Base-by-base conservation (phyloP, 2,797 vertebrate genomes). In the Mormyrops attenuatus region DNA sequence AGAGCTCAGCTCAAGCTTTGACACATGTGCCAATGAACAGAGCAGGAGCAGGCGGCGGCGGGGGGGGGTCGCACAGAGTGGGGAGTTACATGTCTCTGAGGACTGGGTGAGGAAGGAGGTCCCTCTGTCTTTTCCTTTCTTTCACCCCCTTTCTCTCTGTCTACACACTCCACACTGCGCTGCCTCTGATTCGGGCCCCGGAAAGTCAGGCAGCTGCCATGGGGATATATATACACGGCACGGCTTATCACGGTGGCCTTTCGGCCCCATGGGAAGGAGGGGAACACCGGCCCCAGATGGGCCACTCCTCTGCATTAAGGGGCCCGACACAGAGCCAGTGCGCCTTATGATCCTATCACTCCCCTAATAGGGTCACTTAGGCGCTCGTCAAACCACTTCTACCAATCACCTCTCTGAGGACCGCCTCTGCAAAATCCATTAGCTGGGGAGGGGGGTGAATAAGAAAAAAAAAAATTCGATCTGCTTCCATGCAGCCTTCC, bases 1-100 rank as follows among this genome's bases (percentile, higher is more conserved):
- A 95, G 94, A 95, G 91, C 93, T 94, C 93, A 92, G 92, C 93
- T 94, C 95, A 94, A 95, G 95, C 93, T 94, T 93, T 91, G 93
- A 96, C 95, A 95, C 93, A 94, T 95, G 95, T 86, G 85, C 89
- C 55, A 77, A 84, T 77, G 88, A 63, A 17, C 57, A 84, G 82
- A 9, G 49, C 80, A 66, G 30, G 47, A 52, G 52, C 11, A 0
- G 8, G 66, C 77, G 57, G 0, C 0, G 73, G 11, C 26, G 88
- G 92, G 73, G 30, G 69, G 52, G 63, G 17, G 41, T 30, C 5
- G 85, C 84, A 20, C 53, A 50, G 73, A 89, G 89, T 88, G 87
- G 91, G 89, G 91, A 15, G 94, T 92, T 94, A 95, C 94, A 94
- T 94, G 92, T 93, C 94, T 91, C 90, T 91, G 91, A 93, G 90